Evolutionary conservation across 2,888 invertebrate species (phyloP).

Genomic region (Drosophila putrida): DNA sequence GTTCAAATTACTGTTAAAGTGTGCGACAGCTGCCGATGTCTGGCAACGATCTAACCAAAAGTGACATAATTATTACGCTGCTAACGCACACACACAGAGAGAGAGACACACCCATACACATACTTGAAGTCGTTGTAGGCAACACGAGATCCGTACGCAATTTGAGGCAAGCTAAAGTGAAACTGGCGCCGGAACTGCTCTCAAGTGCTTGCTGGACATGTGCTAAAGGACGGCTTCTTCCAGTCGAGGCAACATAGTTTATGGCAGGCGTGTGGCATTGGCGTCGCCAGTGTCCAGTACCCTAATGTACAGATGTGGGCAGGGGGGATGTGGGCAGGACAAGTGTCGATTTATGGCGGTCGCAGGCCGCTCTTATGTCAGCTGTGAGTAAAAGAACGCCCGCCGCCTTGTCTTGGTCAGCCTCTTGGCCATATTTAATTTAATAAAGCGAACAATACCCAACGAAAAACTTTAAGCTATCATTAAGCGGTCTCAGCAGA

Average conservation of each 20-base stretch:
- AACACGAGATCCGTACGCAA: slow-evolving; percentile 41
- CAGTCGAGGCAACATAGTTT: slow-evolving; percentile 48
- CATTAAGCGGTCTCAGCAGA: slow-evolving; percentile 62
- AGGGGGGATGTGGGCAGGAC: neutral
- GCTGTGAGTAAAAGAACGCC: slow-evolving; percentile 24
- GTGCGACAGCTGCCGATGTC: slow-evolving; percentile 52
- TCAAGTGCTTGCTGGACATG: slow-evolving; percentile 67
- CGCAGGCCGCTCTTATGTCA: slow-evolving; percentile 50
- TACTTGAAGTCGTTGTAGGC: slow-evolving; percentile 13
- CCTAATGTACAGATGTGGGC: neutral
- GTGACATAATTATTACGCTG: slow-evolving; percentile 74
- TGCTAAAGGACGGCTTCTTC: slow-evolving; percentile 46
- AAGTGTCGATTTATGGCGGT: slow-evolving; percentile 61
- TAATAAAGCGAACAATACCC: slow-evolving; percentile 64
- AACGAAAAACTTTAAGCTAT: slow-evolving; percentile 67
- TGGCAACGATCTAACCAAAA: slow-evolving; percentile 61
- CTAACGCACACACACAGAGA: slow-evolving; percentile 40
- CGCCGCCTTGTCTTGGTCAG: neutral
- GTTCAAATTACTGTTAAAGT: slow-evolving; percentile 73
- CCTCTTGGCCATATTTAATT: slow-evolving; percentile 55
- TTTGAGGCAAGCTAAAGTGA: slow-evolving; percentile 36
- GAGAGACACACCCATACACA: neutral
- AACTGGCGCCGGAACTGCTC: slow-evolving; percentile 35
- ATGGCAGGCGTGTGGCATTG: slow-evolving; percentile 60
- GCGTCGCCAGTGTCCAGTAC: slow-evolving; percentile 28